Percentiles rank a stretch among this genome's conserved stretches.
These are phyloP conservation scores for Schizopygopsis malacanthus DNA, from an alignment of 2,797 vertebrate species.

Conservation along the genomic window DNA sequence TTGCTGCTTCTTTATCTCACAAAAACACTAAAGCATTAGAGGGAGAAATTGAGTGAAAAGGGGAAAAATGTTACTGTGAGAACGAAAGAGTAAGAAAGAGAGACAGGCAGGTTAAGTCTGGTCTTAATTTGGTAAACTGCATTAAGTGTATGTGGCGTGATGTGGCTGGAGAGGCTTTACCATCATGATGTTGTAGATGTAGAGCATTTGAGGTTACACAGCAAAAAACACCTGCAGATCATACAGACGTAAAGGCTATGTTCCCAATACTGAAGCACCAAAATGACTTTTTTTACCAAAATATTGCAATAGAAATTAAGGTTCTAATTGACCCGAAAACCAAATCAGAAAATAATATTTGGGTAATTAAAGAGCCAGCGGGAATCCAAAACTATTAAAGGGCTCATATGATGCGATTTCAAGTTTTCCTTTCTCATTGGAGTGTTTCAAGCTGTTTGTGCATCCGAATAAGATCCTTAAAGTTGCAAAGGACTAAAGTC, in stretches of 20 bases:
- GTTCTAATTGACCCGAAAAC: background rate
- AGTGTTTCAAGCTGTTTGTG: too few relatives aligned
- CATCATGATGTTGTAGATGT: background rate
- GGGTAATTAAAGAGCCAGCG: background rate
- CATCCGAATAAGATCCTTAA: too few relatives aligned
- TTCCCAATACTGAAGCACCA: background rate
- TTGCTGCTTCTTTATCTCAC: conserved; percentile 60
- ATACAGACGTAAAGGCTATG: background rate
- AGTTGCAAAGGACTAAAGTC: too few relatives aligned
- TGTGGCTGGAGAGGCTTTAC: background rate
- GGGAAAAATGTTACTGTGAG: background rate
- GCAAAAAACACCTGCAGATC: background rate
- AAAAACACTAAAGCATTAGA: conserved; percentile 54
- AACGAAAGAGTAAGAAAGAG: background rate
- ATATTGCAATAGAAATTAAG: background rate
- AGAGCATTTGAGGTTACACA: background rate
- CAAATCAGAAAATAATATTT: background rate
- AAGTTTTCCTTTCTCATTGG: too few relatives aligned
- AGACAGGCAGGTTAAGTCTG: background rate
- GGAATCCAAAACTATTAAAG: too few relatives aligned
- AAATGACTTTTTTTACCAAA: background rate
- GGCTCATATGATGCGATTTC: too few relatives aligned
- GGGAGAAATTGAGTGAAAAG: conserved; percentile 29
- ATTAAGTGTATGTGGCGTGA: conserved; percentile 3
- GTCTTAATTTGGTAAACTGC: conserved; percentile 38